Evolutionary conservation across 2,888 invertebrate genomes (phyloP).

Genomic region (Imbricaverruca yamaguchii): DNA sequence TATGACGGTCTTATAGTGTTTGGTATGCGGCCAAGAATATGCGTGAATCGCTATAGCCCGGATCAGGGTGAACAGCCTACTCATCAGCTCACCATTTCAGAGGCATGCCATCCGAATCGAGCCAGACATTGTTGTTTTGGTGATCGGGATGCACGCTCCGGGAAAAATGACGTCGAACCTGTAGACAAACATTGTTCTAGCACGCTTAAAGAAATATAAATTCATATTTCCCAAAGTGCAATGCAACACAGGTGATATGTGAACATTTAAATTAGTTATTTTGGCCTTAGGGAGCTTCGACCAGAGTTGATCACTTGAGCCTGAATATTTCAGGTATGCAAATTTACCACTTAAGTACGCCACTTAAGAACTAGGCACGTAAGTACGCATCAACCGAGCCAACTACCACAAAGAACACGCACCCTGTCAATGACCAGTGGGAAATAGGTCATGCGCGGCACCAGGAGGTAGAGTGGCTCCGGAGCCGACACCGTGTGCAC

Average conservation of each 20-base stretch:
- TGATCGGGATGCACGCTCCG: slow-evolving; percentile 71
- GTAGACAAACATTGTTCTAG: not conserved
- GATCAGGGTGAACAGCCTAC: not conserved
- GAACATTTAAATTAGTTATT: too few species aligned
- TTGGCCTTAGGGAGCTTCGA: not conserved
- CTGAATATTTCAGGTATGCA: slow-evolving; percentile 5
- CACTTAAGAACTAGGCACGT: too few species aligned
- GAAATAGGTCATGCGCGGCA: slow-evolving; percentile 86
- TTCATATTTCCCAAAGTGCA: too few species aligned
- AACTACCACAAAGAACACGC: slow-evolving; percentile 34
- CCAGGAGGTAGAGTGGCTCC: slow-evolving; percentile 87
- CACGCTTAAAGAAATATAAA: too few species aligned
- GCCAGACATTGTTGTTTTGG: slow-evolving; percentile 84
- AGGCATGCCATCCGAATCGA: slow-evolving; percentile 84
- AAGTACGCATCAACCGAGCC: too few species aligned
- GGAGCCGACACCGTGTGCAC: slow-evolving; percentile 80
- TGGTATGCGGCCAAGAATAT: too few species aligned
- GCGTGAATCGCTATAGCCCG: too few species aligned
- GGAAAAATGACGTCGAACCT: slow-evolving; percentile 72
- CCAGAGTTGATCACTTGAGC: not conserved
- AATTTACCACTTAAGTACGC: not conserved
- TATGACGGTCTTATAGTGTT: too few species aligned
- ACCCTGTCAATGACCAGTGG: slow-evolving; percentile 93
- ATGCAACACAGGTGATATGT: too few species aligned
- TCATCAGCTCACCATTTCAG: slow-evolving; percentile 60